phyloP scores from a whole-genome alignment of 2,888 invertebrate species.

The Fabriciana adippe region DNA sequence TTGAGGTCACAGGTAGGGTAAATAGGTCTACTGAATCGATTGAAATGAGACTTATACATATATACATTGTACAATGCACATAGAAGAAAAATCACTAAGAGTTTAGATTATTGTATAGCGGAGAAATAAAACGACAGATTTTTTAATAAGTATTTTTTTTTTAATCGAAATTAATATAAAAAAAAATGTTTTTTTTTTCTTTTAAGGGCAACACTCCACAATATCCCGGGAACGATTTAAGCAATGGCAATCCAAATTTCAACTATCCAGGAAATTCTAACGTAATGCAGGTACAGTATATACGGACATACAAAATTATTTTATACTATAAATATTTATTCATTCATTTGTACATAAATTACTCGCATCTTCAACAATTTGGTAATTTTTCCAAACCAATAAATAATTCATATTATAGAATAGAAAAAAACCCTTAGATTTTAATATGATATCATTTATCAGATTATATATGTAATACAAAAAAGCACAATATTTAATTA shows the following conservation, averaged over 20 bases:
- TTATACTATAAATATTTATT: background rate
- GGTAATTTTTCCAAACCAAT: no score
- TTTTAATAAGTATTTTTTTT: background rate
- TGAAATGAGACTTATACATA: no score
- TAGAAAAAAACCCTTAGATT: background rate
- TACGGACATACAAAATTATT: no score
- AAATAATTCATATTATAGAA: no score
- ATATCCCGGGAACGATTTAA: slow-evolving; percentile 10
- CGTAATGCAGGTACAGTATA: background rate
- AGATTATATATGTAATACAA: background rate
- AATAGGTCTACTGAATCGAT: no score
- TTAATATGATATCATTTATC: slow-evolving; percentile 6
- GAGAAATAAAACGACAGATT: no score
- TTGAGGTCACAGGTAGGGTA: no score
- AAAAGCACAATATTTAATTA: background rate
- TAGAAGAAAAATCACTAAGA: no score
- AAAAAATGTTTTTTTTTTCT: background rate
- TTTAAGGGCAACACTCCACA: slow-evolving; percentile 18
- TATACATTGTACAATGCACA: no score
- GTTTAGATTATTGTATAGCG: no score
- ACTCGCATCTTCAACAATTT: no score
- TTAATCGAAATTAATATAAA: background rate
- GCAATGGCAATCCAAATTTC: slow-evolving; percentile 9
- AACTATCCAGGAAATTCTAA: slow-evolving; percentile 15
- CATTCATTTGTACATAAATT: no score